Base-by-base conservation (phyloP, 2,113 vertebrate species). In the Accipiter cooperii region DNA sequence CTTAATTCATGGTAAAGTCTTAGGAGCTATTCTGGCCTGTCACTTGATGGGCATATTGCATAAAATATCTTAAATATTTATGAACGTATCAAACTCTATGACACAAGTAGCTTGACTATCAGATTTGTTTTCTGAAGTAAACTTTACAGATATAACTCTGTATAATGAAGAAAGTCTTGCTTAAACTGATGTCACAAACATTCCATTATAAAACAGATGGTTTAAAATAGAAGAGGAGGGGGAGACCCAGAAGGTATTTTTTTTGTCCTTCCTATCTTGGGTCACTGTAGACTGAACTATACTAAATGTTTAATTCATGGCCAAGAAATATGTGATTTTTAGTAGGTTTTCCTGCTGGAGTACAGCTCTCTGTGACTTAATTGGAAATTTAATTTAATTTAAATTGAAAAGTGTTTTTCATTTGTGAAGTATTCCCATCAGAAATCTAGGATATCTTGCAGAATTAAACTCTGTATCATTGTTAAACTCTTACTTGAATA, bases 301-400 rank as follows among this genome's bases (percentile, higher is more conserved):
- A 54, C 71, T 76, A 61, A 90, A 92, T 95, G 85, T 94, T 97
- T 95, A 90, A 97, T 96, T 96, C 83, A 93, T 90, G 80, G 58
- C 33, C 42, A 66, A 92, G 88, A 96, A 92, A 92, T 82, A 92
- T 66, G 60, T 87, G 93, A 90, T 93, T 96, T 96, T 96, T 94
- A 84, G 93, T 68, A 89, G 60, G 52, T 90, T 92, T 97, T 97
- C 87, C 94, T 95, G 46, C 80, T 97, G 96, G 96, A 97, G 89
- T 96, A 88, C 68, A 89, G 61, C 76, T 98, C 91, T 97, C 78
- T 87, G 84, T 96, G 94, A 96, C 87, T 98, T 98, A 98, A 98
- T 97, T 97, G 95, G 96, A 97, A 97, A 98, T 97, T 95, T 97
- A 97, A 98, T 97, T 97, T 97, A 97, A 97, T 98, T 97, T 97